Conservation (phyloP, 2,113 vertebrate species). For the Cairina moschata region DNA sequence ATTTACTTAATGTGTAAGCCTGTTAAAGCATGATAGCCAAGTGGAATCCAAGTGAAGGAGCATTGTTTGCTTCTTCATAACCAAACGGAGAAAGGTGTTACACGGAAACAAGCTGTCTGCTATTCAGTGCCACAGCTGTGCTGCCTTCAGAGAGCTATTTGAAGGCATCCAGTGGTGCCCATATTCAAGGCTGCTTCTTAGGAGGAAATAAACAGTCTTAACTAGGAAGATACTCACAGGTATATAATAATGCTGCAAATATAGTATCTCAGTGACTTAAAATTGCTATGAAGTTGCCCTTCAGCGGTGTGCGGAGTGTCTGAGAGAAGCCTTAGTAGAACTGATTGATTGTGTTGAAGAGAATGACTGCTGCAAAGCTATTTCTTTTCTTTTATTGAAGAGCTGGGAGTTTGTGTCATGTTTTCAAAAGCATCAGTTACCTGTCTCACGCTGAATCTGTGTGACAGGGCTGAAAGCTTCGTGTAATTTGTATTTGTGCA, state of each 20-base stretch:
- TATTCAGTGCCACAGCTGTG: neutral
- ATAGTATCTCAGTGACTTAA: neutral
- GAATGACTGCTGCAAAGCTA: neutral
- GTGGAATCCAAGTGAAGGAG: neutral
- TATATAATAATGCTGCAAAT: neutral
- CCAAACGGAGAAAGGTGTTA: neutral
- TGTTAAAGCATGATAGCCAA: neutral
- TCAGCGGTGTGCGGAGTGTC: neutral
- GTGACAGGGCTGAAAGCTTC: neutral
- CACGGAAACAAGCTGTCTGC: neutral
- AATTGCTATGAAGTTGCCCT: neutral
- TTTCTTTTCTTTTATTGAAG: neutral
- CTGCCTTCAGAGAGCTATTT: neutral
- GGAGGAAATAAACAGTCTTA: neutral
- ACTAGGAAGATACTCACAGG: neutral
- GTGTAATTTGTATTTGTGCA: neutral
- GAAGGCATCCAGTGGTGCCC: neutral
- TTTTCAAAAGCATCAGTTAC: neutral
- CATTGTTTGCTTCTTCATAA: neutral
- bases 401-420: rapidly evolving
- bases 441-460: neutral
- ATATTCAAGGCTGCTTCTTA: neutral
- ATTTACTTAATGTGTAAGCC: neutral
- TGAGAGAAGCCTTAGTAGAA: neutral
- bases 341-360: neutral